Conservation (phyloP, 2,888 invertebrate species). For the Cerastis leucographa region DNA sequence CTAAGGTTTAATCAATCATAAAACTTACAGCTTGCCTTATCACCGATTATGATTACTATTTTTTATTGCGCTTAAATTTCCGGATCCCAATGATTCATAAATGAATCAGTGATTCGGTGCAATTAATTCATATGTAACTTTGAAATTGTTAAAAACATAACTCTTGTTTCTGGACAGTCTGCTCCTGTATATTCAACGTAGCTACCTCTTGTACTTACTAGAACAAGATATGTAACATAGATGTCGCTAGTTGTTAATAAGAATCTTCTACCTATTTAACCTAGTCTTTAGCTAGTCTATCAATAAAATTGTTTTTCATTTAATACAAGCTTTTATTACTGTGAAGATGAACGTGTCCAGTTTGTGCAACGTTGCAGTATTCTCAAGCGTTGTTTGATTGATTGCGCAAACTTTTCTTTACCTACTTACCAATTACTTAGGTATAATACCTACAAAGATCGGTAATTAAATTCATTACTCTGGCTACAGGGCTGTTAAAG, state of each 20-base stretch:
- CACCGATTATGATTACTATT: slow-evolving; percentile 5
- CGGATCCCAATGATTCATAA: neutral
- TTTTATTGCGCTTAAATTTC: slow-evolving; percentile 7
- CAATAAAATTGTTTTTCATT: neutral
- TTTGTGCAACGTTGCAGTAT: neutral
- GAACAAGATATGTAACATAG: slow-evolving; percentile 23
- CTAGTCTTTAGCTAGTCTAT: neutral
- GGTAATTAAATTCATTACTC: neutral
- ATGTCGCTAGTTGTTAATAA: slow-evolving; percentile 42
- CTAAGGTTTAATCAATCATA: slow-evolving; percentile 11
- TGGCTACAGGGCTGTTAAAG: neutral
- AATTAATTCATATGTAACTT: neutral
- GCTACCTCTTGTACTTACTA: slow-evolving; percentile 17
- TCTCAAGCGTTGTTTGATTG: neutral
- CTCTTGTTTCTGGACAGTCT: neutral
- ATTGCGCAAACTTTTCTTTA: neutral
- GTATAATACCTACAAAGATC: neutral
- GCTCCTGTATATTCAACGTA: neutral
- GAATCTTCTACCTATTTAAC: neutral
- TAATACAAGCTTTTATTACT: no score
- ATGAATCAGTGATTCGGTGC: slow-evolving; percentile 1
- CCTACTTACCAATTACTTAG: neutral
- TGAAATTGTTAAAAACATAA: neutral
- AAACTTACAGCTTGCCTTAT: neutral
- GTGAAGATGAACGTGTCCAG: neutral